phyloP scores from a whole-genome alignment of 2,113 vertebrate species.

The Oreochromis tanganicae region DNA sequence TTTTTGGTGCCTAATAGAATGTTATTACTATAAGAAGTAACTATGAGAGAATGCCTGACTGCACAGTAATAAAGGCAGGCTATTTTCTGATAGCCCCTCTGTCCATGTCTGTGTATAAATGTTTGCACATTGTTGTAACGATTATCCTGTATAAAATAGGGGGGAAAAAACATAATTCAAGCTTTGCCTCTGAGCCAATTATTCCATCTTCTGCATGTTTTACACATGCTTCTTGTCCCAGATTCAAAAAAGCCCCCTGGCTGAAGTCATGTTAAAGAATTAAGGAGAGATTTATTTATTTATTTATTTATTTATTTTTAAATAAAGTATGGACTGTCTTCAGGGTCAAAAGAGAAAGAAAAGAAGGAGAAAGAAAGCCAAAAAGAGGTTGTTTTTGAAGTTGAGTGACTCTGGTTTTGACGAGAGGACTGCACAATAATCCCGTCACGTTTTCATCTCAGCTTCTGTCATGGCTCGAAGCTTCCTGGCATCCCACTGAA shows the following conservation, averaged over 20 bases:
- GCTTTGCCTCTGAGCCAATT: slow-evolving; percentile 35
- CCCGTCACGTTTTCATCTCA: slow-evolving; percentile 33
- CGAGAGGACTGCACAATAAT: background rate
- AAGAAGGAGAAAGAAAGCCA: background rate
- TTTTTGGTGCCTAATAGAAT: slow-evolving; percentile 2
- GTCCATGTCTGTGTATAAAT: background rate
- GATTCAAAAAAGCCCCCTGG: slow-evolving; percentile 40
- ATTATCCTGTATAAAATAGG: background rate
- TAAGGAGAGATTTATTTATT: background rate
- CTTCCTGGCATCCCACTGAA: slow-evolving; percentile 8
- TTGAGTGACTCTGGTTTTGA: slow-evolving; percentile 19
- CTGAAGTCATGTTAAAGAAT: slow-evolving; percentile 23
- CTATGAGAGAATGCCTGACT: background rate
- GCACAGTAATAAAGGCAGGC: background rate
- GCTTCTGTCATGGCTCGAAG: slow-evolving; percentile 21
- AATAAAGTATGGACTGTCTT: slow-evolving; percentile 10
- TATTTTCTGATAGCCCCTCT: background rate
- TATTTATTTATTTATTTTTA: background rate
- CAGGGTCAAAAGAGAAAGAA: background rate
- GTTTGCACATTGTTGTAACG: background rate
- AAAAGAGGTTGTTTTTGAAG: background rate
- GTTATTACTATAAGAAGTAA: background rate
- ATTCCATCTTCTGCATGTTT: slow-evolving; percentile 45
- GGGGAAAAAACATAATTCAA: background rate
- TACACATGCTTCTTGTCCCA: slow-evolving; percentile 32